Base-by-base conservation (phyloP, 2,888 invertebrate species). In the Nesidiocoris tenuis region DNA sequence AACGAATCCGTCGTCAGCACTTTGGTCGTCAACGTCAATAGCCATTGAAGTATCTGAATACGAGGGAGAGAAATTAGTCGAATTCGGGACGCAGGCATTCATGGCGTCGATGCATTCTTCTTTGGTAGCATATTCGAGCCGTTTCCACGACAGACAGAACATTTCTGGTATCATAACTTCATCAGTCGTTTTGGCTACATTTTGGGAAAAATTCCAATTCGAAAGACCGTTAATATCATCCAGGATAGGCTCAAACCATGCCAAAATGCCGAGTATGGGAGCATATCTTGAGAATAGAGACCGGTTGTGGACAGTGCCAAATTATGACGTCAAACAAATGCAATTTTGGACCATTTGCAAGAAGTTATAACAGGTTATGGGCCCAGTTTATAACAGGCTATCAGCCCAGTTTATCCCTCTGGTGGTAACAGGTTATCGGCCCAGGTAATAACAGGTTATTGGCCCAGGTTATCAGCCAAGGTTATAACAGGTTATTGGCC, bases 11-110 rank as follows among this genome's bases (percentile, higher is more conserved):
- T 68, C 66, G 23, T 79, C 77, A 92, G 85, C 17, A 91, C 87
- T 85, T 92, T 92, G 7, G 91, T 90, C 0, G 91, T 90, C 25
- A 92, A 84, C 77, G 90, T 89, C 78, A 92, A 84, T 39, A 92
- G 84, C 91, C 91, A 92, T 81, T 91, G 90, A 72, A 91, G 85
- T 76, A 92, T 88, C 90, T 91, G 79, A 17, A 81, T 81, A 78
- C 61, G n/a, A 56, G 39, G n/a, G 74, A 70, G 23, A 3, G 22
- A 56, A 18, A 55, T 55, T 5, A 59, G 59, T 59, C 18, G 9
- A n/a, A n/a, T n/a, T n/a, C n/a, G n/a, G n/a, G n/a, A n/a, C n/a
- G n/a, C n/a, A n/a, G n/a, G 70, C 56, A 57, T 70, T 70, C 70
- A 70, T 70, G 5, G 70, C 56, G 25, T 57, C 59, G 57, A 70